Conservation (phyloP, 2,797 vertebrate species). For the Aselliscus stoliczkanus region DNA sequence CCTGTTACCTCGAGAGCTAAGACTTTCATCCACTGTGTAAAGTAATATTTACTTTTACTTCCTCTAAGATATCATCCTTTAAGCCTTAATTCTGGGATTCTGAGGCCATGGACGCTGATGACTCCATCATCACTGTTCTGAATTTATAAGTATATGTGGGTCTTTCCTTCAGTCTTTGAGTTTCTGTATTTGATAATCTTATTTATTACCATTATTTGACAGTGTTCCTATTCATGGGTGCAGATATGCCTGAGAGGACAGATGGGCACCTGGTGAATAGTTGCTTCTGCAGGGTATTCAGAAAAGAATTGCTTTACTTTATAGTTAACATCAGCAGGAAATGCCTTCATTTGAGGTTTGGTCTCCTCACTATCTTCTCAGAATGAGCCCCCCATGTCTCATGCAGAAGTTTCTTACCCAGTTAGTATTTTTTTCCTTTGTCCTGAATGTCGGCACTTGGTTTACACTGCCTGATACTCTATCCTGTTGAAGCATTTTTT, state of each 20-base stretch:
- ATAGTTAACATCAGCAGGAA: neutral
- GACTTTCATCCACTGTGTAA: neutral
- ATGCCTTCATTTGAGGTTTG: neutral
- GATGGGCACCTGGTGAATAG: neutral
- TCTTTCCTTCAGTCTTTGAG: neutral
- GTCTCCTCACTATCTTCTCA: neutral
- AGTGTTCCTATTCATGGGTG: neutral
- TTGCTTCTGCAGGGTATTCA: neutral
- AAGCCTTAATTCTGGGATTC: neutral
- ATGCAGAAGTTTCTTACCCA: neutral
- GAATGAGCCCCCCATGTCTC: neutral
- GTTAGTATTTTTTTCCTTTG: neutral
- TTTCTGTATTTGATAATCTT: slow-evolving; percentile 3
- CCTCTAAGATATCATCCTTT: neutral
- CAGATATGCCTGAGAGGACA: neutral
- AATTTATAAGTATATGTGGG: neutral
- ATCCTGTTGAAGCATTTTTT: neutral
- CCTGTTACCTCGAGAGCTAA: neutral
- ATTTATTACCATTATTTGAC: neutral
- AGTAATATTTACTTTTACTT: neutral
- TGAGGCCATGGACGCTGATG: neutral
- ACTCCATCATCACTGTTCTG: neutral
- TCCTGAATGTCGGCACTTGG: neutral
- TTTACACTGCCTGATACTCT: neutral
- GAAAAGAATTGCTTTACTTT: neutral